phyloP scores from a whole-genome alignment of 2,888 invertebrate genomes.

The Stenodera caucasica region DNA sequence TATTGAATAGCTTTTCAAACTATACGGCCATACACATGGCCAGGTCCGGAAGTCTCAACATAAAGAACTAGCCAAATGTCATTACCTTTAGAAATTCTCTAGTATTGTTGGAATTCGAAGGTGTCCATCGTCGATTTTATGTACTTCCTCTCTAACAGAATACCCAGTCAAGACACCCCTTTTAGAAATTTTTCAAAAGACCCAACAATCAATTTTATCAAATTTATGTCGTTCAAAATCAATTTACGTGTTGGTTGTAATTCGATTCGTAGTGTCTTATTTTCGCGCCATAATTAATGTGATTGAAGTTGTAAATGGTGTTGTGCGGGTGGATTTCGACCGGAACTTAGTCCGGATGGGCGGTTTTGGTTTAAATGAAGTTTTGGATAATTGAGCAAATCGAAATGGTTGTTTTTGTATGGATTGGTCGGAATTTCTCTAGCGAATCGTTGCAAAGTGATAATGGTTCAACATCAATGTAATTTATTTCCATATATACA shows the following conservation, averaged over 20 bases:
- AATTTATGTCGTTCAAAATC: not conserved
- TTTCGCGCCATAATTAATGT: not conserved
- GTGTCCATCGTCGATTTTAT: constrained; percentile 22
- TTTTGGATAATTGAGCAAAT: constrained; percentile 7
- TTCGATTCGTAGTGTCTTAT: not conserved
- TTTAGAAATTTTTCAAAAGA: constrained; percentile 15
- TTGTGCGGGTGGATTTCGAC: not conserved
- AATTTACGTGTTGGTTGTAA: not conserved
- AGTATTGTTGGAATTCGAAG: constrained; percentile 23
- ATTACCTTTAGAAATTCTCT: constrained; percentile 26
- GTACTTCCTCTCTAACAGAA: constrained; percentile 24
- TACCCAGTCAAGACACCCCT: constrained; percentile 22
- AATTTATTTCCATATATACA: constrained; percentile 50
- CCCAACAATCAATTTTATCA: not conserved
- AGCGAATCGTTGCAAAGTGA: constrained; percentile 3
- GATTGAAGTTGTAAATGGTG: not conserved
- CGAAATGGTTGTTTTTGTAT: not conserved
- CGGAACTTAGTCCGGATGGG: constrained; percentile 6
- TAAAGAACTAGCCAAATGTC: constrained; percentile 25
- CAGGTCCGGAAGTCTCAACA: constrained; percentile 26
- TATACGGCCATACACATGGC: constrained; percentile 12
- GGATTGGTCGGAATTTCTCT: not conserved
- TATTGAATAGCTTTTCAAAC: constrained; percentile 25
- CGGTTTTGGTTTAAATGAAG: constrained; percentile 4
- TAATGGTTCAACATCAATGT: constrained; percentile 20